Base-by-base conservation (phyloP, 2,113 vertebrate species). In the Oncorhynchus masou region DNA sequence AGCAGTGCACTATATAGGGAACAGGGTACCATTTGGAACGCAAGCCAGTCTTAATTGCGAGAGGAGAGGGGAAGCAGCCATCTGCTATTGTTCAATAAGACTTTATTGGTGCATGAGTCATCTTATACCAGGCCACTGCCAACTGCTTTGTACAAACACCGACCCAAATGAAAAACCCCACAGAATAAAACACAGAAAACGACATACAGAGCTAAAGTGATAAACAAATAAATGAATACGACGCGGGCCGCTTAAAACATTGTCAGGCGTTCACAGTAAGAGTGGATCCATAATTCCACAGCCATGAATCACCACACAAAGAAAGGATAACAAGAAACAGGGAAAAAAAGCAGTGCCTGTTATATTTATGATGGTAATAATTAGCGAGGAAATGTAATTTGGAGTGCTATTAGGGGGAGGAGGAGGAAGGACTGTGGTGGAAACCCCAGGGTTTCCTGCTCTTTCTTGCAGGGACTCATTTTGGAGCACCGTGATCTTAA, bases 61-160 rank as follows among this genome's bases (percentile, higher is more conserved):
- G 82, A 85, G 87, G 87, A 62, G 85, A 88, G 87, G 73, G 70
- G 82, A 4, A 54, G 16, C 51, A 54, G 51, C 84, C 89, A 91
- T 92, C 90, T 92, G 90, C 86, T 90, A 90, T 90, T 88, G 84
- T 91, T 93, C 80, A 91, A 79, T 84, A 70, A 54, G 80, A 34
- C 78, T 90, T 91, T 91, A 91, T 88, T 89, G 84, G 75, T 91
- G 87, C 92, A 81, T 92, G 89, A 92, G 74, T 73, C 59, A 11
- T 22, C 59, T n/a, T n/a, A 22, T 22, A 62, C 77, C 79, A 73
- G 74, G 82, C 80, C 82, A 85, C 83, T 84, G 90, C 89, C 88
- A 88, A 75, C 79, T 74, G 62, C 86, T 84, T 81, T 90, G 79
- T 86, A 77, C 77, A 2, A 54, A 54, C 51, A 54, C 29, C 74